A percentile compares a stretch with the other conserved stretches of the same genome.
phyloP scores from a whole-genome alignment of 2,888 invertebrate species.

The Itoplectis maculator region DNA sequence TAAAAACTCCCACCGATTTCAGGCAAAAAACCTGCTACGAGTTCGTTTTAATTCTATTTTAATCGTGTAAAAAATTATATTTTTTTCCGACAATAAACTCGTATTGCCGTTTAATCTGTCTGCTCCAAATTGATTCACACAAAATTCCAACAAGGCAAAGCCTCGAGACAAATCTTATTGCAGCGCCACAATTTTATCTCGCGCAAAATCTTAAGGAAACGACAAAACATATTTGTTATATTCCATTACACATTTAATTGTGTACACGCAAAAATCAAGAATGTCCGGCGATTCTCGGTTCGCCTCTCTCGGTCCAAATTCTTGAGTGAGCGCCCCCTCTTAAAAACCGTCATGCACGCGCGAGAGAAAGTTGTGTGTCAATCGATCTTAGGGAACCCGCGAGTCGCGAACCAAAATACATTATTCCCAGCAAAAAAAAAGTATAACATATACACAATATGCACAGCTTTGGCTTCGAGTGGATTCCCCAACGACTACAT shows the following conservation, averaged over 20 bases:
- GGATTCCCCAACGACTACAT: neutral
- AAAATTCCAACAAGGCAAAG: too few relatives aligned
- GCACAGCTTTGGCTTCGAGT: too few relatives aligned
- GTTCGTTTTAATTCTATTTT: too few relatives aligned
- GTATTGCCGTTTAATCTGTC: too few relatives aligned
- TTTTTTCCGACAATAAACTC: too few relatives aligned
- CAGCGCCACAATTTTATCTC: neutral
- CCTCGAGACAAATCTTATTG: too few relatives aligned
- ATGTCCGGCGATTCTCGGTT: constrained; percentile 3
- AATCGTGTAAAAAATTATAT: too few relatives aligned
- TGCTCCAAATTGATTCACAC: too few relatives aligned
- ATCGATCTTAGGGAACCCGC: neutral
- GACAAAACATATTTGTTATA: constrained; percentile 17
- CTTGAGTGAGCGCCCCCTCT: neutral
- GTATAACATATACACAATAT: too few relatives aligned
- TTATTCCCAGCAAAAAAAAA: neutral
- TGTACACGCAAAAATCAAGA: constrained; percentile 24
- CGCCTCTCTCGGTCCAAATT: constrained; percentile 5
- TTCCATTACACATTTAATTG: constrained; percentile 6
- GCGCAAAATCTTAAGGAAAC: constrained; percentile 15
- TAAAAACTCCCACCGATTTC: too few relatives aligned
- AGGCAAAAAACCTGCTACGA: too few relatives aligned
- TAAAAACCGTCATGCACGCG: constrained; percentile 18
- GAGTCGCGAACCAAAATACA: neutral
- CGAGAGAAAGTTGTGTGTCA: neutral